Evolutionary conservation across 2,888 invertebrate species (phyloP).

Genomic region (Toxonevra muliebris): DNA sequence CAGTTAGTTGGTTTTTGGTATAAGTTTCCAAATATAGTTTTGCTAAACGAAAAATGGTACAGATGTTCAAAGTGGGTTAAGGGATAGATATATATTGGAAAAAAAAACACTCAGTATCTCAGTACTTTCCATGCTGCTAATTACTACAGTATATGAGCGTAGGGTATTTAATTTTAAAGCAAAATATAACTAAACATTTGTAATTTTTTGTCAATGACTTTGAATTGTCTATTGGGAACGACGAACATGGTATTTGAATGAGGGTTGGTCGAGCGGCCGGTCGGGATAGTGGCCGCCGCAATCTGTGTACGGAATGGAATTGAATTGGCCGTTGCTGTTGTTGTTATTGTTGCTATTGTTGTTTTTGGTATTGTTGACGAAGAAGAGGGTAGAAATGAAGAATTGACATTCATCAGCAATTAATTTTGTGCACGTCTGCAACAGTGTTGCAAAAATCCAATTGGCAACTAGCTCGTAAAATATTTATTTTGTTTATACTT

Average conservation of each 20-base stretch:
- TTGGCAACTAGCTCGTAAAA: constrained; percentile 57
- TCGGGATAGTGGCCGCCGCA: not conserved
- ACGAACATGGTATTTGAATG: constrained; percentile 9
- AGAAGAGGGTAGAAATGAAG: not conserved
- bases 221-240: constrained; percentile 45
- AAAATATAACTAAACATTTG: not conserved
- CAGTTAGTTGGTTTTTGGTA: too few relatives aligned
- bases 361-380: constrained; percentile 4
- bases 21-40: too few relatives aligned
- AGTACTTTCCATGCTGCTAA: too few relatives aligned
- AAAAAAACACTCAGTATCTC: too few relatives aligned
- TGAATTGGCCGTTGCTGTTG: too few relatives aligned
- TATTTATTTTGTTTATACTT: constrained; percentile 30
- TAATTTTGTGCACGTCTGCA: constrained; percentile 61
- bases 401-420: constrained; percentile 61
- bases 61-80: too few relatives aligned
- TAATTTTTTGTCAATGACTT: constrained; percentile 57
- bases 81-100: too few relatives aligned
- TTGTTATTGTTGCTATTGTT: not conserved
- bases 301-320: too few relatives aligned
- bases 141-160: constrained; percentile 1
- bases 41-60: too few relatives aligned
- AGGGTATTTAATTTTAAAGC: constrained; percentile 2
- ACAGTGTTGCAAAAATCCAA: constrained; percentile 57
- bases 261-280: not conserved